Evolutionary conservation across 2,888 invertebrate genomes (phyloP).

Genomic region (Dolomedes plantarius): DNA sequence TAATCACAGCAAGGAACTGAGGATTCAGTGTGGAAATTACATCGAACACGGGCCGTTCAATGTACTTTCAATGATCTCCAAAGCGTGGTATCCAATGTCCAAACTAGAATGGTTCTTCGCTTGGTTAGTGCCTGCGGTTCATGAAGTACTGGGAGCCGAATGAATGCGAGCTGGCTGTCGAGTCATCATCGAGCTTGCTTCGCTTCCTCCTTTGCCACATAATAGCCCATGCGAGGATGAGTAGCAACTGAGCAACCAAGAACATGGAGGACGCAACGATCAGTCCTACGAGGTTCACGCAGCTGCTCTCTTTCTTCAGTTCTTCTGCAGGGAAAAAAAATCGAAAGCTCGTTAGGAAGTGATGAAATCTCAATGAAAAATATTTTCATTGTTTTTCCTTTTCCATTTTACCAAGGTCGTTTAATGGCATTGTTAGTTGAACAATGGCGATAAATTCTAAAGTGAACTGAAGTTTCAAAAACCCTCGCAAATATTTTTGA

Average conservation of each 20-base stretch:
- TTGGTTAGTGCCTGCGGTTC: conserved; percentile 20
- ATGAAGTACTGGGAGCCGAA: conserved; percentile 62
- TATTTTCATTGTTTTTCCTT: too few species aligned
- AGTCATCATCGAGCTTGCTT: conserved; percentile 42
- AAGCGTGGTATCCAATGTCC: neutral
- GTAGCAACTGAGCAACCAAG: conserved; percentile 89
- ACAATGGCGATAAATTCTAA: too few species aligned
- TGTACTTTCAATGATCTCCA: neutral
- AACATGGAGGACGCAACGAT: conserved; percentile 91
- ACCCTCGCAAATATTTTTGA: too few species aligned
- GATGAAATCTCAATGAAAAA: too few species aligned
- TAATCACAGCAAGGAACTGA: conserved; percentile 13
- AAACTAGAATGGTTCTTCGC: neutral
- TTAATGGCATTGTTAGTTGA: too few species aligned
- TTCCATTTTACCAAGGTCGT: too few species aligned
- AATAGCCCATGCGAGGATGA: conserved; percentile 92
- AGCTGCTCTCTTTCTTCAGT: conserved; percentile 75
- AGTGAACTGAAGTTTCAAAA: too few species aligned
- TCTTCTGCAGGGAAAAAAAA: conserved; percentile 34
- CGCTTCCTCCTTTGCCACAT: conserved; percentile 84
- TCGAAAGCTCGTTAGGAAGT: too few species aligned
- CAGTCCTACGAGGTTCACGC: conserved; percentile 87
- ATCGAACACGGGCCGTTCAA: neutral
- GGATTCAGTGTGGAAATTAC: neutral
- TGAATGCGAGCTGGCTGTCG: conserved; percentile 29